Evolutionary conservation across 2,113 vertebrate species (phyloP).

Genomic region (Zosterops lateralis): DNA sequence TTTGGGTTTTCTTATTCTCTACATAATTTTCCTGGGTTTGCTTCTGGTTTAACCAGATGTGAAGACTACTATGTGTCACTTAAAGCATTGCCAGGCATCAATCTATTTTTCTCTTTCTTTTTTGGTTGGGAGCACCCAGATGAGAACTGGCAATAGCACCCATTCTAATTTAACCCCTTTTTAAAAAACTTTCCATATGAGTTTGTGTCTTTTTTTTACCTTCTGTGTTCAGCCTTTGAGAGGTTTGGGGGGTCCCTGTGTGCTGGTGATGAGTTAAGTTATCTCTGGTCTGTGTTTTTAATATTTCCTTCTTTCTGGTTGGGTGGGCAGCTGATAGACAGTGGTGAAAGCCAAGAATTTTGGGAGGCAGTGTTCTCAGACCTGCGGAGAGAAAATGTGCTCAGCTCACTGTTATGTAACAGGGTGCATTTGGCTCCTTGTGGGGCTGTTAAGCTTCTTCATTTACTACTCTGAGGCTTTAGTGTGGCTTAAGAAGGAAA

Average conservation of each 20-base stretch:
- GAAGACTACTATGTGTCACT: background rate
- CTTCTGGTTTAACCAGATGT: fast-evolving
- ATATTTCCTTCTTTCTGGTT: background rate
- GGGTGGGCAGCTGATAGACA: background rate
- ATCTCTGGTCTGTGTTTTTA: background rate
- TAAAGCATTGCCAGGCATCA: background rate
- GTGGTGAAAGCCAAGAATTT: background rate
- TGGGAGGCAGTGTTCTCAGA: background rate
- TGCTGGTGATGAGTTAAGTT: background rate
- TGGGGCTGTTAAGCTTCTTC: background rate
- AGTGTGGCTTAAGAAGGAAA: background rate
- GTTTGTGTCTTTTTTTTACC: fast-evolving
- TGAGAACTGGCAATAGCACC: background rate
- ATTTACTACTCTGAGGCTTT: background rate
- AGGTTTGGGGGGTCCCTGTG: background rate
- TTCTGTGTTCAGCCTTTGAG: background rate
- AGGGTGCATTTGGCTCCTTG: background rate
- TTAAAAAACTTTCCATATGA: background rate
- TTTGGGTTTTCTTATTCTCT: background rate
- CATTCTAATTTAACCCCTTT: background rate
- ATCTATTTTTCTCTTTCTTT: fast-evolving
- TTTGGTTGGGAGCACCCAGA: background rate
- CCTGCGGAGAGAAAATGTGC: background rate
- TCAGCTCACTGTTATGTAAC: fast-evolving
- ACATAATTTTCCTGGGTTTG: background rate